Base-by-base conservation (phyloP, 2,113 vertebrate genomes). In the Lophura nycthemera region DNA sequence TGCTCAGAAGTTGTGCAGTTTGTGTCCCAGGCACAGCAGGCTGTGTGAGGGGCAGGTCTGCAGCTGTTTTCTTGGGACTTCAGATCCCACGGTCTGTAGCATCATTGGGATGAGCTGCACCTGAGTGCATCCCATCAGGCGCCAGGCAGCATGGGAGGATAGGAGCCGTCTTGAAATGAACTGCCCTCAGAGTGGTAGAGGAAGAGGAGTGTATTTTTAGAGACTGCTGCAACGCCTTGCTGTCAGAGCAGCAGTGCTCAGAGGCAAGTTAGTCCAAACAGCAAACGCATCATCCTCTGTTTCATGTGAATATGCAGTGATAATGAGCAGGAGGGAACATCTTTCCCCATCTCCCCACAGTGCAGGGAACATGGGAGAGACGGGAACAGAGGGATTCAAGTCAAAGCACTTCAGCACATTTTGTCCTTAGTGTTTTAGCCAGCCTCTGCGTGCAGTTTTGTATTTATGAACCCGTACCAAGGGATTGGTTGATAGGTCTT, bases 401-500 rank as follows among this genome's bases (percentile, higher is more conserved):
- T 52, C 30, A 11, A 14, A 61, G 52, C 47, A 69, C 32, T 92
- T 61, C 5, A 72, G 89, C 57, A 84, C 54, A 4, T 78, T 79
- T 57, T 88, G 73, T 75, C 52, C 79, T 75, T 13, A 6, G 65
- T 29, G 69, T 42, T 6, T 11, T 30, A 86, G 30, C 67, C 91
- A 56, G 22, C 40, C 75, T 1, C 71, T 74, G 67, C 78, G 61
- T 89, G 95, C 74, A 38, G 40, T 65, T 75, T 54, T 59, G 8
- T 86, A 84, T 93, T 97, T 90, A 90, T 95, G 80, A 81, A 66
- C 85, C 29, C 10, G 1, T 61, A 40, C 72, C 1, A 0, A 40
- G 86, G 90, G 73, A 93, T 75, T 93, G 88, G 88, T 92, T n/a
- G 90, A 84, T 82, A 97, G 70, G 76, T 72, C 94, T 95, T 88